phyloP scores from a whole-genome alignment of 2,797 vertebrate genomes.

The Hybognathus amarus region DNA sequence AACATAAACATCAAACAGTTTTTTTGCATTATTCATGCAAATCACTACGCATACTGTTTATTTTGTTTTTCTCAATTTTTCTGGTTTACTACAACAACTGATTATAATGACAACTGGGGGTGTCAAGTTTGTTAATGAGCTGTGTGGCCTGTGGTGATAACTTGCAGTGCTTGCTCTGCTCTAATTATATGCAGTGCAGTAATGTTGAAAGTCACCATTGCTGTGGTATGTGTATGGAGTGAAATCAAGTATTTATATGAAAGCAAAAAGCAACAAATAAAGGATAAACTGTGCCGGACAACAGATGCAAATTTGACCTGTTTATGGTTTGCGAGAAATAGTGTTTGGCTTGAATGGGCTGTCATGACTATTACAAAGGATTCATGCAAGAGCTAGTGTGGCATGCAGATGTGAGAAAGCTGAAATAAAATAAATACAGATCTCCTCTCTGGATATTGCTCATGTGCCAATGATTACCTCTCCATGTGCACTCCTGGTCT shows the following conservation, averaged over 20 bases:
- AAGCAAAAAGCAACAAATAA: constrained; percentile 2
- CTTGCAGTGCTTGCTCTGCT: not conserved
- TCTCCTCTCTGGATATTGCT: not conserved
- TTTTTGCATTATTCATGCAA: not conserved
- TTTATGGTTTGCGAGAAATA: constrained; percentile 26
- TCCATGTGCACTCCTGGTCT: not conserved
- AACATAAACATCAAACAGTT: not conserved
- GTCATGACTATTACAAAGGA: not conserved
- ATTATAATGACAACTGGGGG: not conserved
- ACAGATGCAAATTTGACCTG: not conserved
- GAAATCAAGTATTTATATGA: constrained; percentile 7
- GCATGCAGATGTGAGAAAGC: not conserved
- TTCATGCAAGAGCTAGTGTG: constrained; percentile 4
- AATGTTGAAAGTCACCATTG: not conserved
- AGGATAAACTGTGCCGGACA: not conserved
- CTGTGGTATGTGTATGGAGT: constrained; percentile 5
- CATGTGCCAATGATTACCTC: not conserved
- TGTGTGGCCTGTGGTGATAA: not conserved
- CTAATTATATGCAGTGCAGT: not conserved
- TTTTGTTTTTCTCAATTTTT: not conserved
- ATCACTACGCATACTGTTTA: not conserved
- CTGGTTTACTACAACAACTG: not conserved
- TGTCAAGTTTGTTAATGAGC: constrained; percentile 7
- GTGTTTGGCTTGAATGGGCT: constrained; percentile 23
- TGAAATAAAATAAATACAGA: constrained; percentile 11